These are phyloP conservation scores for Athene noctua DNA, from an alignment of 2,113 vertebrate species.

Conservation along the genomic window DNA sequence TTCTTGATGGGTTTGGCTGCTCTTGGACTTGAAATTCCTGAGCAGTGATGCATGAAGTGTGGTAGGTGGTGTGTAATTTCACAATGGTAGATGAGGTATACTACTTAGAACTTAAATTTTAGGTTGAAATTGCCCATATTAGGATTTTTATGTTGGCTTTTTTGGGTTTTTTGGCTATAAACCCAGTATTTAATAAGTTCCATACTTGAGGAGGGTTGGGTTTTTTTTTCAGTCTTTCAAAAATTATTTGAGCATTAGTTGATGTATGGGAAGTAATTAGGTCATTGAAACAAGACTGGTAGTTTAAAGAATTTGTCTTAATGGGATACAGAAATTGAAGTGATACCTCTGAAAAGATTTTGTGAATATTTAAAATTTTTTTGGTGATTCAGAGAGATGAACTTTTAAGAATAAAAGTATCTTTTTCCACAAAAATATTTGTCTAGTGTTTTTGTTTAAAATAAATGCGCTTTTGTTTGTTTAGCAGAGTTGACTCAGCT, in stretches of 20 bases:
- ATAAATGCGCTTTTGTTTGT: slow-evolving; percentile 13
- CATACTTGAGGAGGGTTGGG: background rate
- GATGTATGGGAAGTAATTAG: slow-evolving; percentile 17
- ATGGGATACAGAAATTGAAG: background rate
- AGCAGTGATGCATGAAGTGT: slow-evolving; percentile 15
- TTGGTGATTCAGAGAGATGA: background rate
- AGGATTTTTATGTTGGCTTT: slow-evolving; percentile 3
- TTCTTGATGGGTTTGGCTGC: background rate
- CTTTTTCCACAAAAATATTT: slow-evolving; percentile 4
- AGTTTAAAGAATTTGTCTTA: background rate
- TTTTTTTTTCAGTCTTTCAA: background rate
- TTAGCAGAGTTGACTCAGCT: slow-evolving; percentile 51
- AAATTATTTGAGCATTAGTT: background rate
- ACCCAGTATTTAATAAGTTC: slow-evolving; percentile 28
- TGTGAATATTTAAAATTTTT: background rate
- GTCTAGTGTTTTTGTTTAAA: slow-evolving; percentile 16
- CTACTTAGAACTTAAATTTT: slow-evolving; percentile 5
- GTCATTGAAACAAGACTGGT: background rate
- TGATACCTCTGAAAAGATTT: background rate
- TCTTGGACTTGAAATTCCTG: background rate
- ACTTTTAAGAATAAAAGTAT: background rate
- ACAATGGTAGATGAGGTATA: slow-evolving; percentile 15
- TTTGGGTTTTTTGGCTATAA: background rate
- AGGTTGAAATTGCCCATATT: slow-evolving; percentile 38
- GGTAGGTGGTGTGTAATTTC: slow-evolving; percentile 37